Conservation (phyloP, 2,113 vertebrate genomes). For the Poeciliopsis retropinna region DNA sequence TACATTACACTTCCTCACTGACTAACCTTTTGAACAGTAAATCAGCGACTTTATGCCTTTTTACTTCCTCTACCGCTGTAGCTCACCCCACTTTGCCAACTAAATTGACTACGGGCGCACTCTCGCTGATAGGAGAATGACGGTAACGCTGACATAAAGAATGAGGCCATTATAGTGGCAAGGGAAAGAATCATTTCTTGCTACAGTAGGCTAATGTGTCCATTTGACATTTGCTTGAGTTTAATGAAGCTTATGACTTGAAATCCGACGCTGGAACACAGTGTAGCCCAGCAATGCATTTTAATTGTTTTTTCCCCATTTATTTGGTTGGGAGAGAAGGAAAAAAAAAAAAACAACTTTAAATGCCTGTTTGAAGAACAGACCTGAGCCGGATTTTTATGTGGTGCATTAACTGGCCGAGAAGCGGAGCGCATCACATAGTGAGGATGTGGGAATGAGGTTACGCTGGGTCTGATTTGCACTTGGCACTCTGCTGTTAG, state of each 20-base stretch:
- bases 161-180: neutral
- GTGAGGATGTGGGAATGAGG: neutral
- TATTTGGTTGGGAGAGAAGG: neutral
- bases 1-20: constrained; percentile 25
- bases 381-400: constrained; percentile 21
- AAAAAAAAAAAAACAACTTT: neutral
- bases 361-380: neutral
- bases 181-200: constrained; percentile 31
- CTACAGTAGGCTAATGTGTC: constrained; percentile 9
- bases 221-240: constrained; percentile 11
- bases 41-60: neutral
- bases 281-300: neutral
- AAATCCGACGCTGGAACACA: neutral
- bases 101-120: constrained; percentile 22
- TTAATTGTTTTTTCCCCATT: neutral
- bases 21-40: neutral
- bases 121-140: constrained; percentile 30
- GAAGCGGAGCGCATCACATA: neutral
- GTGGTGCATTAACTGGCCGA: constrained; percentile 23
- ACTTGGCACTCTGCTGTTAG: neutral
- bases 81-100: constrained; percentile 15
- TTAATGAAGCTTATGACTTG: constrained; percentile 13
- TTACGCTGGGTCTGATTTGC: neutral
- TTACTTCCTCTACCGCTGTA: neutral
- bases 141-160: constrained; percentile 1